These are phyloP conservation scores for Helicoverpa zea DNA, from an alignment of 1,140 invertebrate species.

Conservation along the genomic window DNA sequence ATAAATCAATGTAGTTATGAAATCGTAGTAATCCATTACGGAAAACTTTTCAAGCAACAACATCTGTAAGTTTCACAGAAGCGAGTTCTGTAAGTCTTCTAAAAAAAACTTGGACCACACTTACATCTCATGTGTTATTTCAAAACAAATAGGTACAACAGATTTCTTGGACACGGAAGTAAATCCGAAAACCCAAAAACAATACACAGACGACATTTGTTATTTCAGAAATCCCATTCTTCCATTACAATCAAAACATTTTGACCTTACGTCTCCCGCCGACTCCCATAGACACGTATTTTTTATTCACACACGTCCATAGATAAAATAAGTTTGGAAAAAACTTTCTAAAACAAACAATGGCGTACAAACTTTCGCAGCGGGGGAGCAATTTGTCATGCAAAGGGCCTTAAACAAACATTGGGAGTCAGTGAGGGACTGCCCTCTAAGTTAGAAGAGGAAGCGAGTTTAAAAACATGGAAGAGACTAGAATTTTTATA, in stretches of 20 bases:
- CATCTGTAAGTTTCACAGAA: too few species aligned
- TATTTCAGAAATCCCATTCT: neutral
- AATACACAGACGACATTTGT: neutral
- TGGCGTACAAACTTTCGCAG: conserved; percentile 35
- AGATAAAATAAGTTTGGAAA: conserved; percentile 22
- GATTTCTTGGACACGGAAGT: neutral
- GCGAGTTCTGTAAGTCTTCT: too few species aligned
- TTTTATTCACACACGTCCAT: neutral
- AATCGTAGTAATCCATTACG: too few species aligned
- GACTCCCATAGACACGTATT: neutral
- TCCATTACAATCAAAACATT: neutral
- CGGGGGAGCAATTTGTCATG: conserved; percentile 59
- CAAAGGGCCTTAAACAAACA: conserved; percentile 53
- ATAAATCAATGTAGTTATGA: too few species aligned
- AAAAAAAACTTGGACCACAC: too few species aligned
- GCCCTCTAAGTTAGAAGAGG: neutral
- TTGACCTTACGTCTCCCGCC: neutral
- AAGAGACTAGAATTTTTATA: too few species aligned
- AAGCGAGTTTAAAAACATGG: neutral
- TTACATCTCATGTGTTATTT: neutral
- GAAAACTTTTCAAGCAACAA: too few species aligned
- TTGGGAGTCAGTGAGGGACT: neutral
- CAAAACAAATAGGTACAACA: neutral
- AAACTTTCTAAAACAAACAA: conserved; percentile 43
- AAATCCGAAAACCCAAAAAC: neutral